Base-by-base conservation (phyloP, 2,113 vertebrate species). In the Ammospiza caudacuta region DNA sequence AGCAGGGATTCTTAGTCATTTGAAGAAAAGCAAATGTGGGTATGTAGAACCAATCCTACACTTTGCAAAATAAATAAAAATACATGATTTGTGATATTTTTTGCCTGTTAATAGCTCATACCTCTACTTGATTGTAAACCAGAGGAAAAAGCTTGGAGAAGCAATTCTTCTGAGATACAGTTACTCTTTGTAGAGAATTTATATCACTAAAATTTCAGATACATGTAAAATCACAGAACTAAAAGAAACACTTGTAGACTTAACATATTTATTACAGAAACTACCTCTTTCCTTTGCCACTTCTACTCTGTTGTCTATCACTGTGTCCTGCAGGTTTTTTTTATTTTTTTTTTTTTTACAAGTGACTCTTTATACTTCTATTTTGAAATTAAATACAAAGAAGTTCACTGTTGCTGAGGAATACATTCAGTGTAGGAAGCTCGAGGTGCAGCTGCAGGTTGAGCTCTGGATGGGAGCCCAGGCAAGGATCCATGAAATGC, bases 311-410 rank as follows among this genome's bases (percentile, higher is more conserved):
- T 49, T 69, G 13, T 28, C 28, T 64, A 13, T 23, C 7, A 9
- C 1, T 0, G 0, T 21, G n/a, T 18, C 57, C 11, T 49, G 49
- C 63, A 70, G 8, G 3, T 22, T 51, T 35, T 35, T 35, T 46
- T 7, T 43, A 10, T 39, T 12, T 39, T 11, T 41, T 7, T 7
- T 63, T 46, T 6, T 64, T 55, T 31, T 2, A 19, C 22, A 76
- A 64, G 6, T 9, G 8, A 43, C 6, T 86, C 18, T 35, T 58
- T 17, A 68, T 6, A 24, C 6, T 35, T 66, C 8, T 41, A 9
- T 23, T 44, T 23, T 20, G 25, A 58, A 90, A 63, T 23, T 0
- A 78, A 77, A 69, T 68, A 47, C 11, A 46, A 41, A 58, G 39
- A 54, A 1, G 3, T 62, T 78, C 9, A 19, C 28, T 70, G 15